Evolutionary conservation across 2,888 invertebrate genomes (phyloP).

Genomic region (Atrina japonica): DNA sequence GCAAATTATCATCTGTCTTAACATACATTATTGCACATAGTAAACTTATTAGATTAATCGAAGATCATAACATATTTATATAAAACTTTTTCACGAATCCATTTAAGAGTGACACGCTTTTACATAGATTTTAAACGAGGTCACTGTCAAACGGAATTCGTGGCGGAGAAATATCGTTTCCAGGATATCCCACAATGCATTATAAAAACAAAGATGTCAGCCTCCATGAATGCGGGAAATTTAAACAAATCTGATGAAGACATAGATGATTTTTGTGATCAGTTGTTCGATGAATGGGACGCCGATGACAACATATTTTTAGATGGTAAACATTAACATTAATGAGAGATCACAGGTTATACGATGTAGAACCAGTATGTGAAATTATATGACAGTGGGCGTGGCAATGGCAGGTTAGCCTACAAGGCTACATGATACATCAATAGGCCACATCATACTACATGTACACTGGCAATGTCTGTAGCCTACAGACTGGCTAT

Average conservation of each 20-base stretch:
- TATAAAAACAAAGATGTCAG: constrained; percentile 2
- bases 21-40: neutral
- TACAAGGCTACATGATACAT: too few relatives aligned
- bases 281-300: constrained; percentile 7
- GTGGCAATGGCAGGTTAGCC: too few relatives aligned
- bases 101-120: too few relatives aligned
- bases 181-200: constrained; percentile 31
- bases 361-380: too few relatives aligned
- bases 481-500: too few relatives aligned
- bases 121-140: too few relatives aligned
- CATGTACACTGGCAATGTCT: too few relatives aligned
- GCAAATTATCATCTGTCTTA: neutral
- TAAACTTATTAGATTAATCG: neutral
- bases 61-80: neutral
- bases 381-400: too few relatives aligned
- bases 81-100: too few relatives aligned
- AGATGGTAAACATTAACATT: too few relatives aligned
- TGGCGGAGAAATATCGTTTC: constrained; percentile 26
- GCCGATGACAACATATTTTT: neutral
- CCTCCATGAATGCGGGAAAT: neutral
- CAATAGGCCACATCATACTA: too few relatives aligned
- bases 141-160: constrained; percentile 24
- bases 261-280: neutral
- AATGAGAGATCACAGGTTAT: too few relatives aligned
- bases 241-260: neutral